These are phyloP conservation scores for Rhyacophila evoluta DNA, from an alignment of 2,888 invertebrate genomes.

Conservation along the genomic window DNA sequence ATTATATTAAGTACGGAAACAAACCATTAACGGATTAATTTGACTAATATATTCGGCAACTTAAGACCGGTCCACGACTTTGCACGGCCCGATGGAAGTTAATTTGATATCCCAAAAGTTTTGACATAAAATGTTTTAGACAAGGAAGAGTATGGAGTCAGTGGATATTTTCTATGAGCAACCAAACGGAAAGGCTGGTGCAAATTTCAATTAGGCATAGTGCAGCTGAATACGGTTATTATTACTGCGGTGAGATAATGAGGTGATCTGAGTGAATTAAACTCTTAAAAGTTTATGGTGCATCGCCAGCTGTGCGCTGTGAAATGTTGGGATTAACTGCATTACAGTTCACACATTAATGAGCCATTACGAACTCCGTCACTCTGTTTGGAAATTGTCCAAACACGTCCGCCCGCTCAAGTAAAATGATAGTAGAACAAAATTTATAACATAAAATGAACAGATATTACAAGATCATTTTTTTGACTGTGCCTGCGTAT, in stretches of 20 bases:
- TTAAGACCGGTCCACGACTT: not conserved
- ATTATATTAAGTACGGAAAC: not conserved
- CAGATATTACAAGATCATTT: no score
- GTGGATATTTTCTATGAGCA: not conserved
- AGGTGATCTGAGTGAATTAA: not conserved
- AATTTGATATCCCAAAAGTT: slow-evolving; percentile 10
- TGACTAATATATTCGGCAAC: not conserved
- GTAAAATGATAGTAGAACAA: no score
- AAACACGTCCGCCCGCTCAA: no score
- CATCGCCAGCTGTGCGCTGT: no score
- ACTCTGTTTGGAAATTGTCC: no score
- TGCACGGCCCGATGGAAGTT: not conserved
- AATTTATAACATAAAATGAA: no score
- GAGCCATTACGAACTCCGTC: no score
- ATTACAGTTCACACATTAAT: no score
- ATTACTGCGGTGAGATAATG: not conserved
- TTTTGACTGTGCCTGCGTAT: no score
- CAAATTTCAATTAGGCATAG: not conserved
- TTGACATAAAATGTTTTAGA: not conserved
- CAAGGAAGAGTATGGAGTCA: not conserved
- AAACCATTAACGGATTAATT: slow-evolving; percentile 9
- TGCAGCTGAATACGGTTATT: not conserved
- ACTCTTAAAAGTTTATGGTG: not conserved
- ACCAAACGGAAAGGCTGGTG: not conserved
- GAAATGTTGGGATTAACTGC: no score